Evolutionary conservation across 2,888 invertebrate species (phyloP), one percentile per base, ranked within the genome.

Genomic region (Dione juno): DNA sequence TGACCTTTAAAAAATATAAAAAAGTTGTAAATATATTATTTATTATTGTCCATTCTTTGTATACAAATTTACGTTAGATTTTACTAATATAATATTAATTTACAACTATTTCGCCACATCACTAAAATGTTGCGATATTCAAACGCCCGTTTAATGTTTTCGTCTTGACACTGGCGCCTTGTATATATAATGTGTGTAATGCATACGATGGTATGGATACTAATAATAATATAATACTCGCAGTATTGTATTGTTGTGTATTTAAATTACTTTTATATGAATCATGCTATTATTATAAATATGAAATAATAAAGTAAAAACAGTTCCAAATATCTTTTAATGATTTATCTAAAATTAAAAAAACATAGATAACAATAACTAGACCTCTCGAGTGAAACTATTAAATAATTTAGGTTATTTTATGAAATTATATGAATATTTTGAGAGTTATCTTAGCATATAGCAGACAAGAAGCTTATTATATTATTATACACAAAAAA

Each of bases 141-240:
- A 74, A 78, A 76, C 75, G 74, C 74, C 70, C 70, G 77, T 76
- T 80, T 84, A 86, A 84, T 86, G 80, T 81, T 77, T 80, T 80
- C 80, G 84, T 85, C 84, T 84, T 78, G 83, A 79, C 80, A 73
- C 74, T 81, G 84, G 83, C 84, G 84, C 85, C 85, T 76, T 75
- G 79, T 67, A 70, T 74, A 70, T 58, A 67, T 16, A 0, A 28
- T n/a, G 16, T 16, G 16, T 48, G 14, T n/a, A 45, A 8, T 48
- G n/a, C 3, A 1, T 16, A 16, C 48, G 2, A 48, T 16, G 5
- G 28, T 64, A 59, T 63, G 48, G n/a, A 7, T 63, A 63, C 14
- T 37, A 8, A 28, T 28, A 28, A 28, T 40, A 21, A n/a, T 65
- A 64, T 43, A 35, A 16, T 48, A 54, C 53, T 67, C 28, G 58